These are phyloP conservation scores for Malurus elegans DNA, from an alignment of 2,113 vertebrate species.

Conservation along the genomic window DNA sequence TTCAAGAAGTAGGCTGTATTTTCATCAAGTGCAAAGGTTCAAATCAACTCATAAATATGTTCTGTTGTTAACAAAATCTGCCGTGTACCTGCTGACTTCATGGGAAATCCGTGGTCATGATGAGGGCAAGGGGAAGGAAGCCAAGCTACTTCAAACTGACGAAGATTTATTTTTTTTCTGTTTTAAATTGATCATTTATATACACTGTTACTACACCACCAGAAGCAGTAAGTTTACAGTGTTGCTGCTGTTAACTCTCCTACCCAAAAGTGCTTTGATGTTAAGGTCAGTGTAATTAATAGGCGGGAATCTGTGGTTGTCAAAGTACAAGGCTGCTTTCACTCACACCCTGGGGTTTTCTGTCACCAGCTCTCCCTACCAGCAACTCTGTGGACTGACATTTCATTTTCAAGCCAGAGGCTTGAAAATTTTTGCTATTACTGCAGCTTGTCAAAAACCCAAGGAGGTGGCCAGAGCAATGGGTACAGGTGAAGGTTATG, in stretches of 20 bases:
- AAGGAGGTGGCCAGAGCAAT: neutral
- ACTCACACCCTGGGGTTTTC: conserved; percentile 6
- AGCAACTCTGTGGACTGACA: conserved; percentile 7
- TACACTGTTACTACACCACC: neutral
- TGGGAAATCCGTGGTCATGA: neutral
- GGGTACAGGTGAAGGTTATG: neutral
- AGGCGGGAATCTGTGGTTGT: conserved; percentile 3
- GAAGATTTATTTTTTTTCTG: neutral
- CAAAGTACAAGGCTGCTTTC: conserved; percentile 13
- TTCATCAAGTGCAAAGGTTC: neutral
- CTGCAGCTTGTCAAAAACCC: neutral
- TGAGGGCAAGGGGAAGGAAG: neutral
- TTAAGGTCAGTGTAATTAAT: conserved; percentile 45
- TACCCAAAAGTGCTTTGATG: neutral
- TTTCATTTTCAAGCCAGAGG: conserved; percentile 12
- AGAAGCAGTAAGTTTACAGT: neutral
- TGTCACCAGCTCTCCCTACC: conserved; percentile 23
- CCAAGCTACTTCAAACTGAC: neutral
- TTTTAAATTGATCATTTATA: neutral
- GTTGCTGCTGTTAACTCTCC: neutral
- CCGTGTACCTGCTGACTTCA: neutral
- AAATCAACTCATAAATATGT: neutral
- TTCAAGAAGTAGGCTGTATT: neutral
- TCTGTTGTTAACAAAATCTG: neutral
- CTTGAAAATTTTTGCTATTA: conserved; percentile 45